Conservation (phyloP, 2,797 vertebrate species). For the Harpagifer antarcticus region DNA sequence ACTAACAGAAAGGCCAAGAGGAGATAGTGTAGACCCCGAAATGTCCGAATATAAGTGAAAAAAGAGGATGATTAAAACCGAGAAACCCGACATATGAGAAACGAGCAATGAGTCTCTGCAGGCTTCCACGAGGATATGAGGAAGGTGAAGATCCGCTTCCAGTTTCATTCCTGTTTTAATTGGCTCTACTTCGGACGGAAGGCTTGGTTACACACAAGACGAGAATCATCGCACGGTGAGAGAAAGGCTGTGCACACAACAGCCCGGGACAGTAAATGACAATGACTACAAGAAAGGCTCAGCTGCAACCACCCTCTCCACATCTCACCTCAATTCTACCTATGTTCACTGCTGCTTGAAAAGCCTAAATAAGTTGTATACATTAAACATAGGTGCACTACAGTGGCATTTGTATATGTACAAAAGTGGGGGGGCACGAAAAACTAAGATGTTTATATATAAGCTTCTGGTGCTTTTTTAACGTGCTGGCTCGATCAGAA, state of each 20-base stretch:
- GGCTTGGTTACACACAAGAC: slow-evolving; percentile 60
- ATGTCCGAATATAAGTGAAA: slow-evolving; percentile 37
- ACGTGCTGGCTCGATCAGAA: slow-evolving; percentile 75
- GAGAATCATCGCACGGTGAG: slow-evolving; percentile 29
- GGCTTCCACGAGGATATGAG: slow-evolving; percentile 34
- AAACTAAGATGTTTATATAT: too few species aligned
- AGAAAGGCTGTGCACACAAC: slow-evolving; percentile 60
- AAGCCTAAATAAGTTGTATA: slow-evolving; percentile 19
- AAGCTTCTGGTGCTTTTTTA: too few species aligned
- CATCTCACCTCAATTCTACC: slow-evolving; percentile 9
- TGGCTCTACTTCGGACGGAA: slow-evolving; percentile 50
- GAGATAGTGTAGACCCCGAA: slow-evolving; percentile 13
- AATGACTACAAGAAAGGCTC: slow-evolving; percentile 44
- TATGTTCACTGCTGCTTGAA: slow-evolving; percentile 18
- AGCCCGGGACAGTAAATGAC: slow-evolving; percentile 57
- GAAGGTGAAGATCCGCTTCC: slow-evolving; percentile 54
- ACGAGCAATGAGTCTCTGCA: background rate
- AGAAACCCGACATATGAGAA: slow-evolving; percentile 15
- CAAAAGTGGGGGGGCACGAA: too few species aligned
- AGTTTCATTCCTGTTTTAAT: slow-evolving; percentile 69
- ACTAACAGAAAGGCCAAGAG: slow-evolving; percentile 51
- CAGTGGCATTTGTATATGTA: too few species aligned
- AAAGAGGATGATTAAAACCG: slow-evolving; percentile 25
- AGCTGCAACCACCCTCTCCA: slow-evolving; percentile 16
- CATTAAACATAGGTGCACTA: background rate